Percentiles rank a stretch among this genome's conserved stretches.
Conservation (phyloP, 2,797 vertebrate species). For the Trematomus bernacchii region DNA sequence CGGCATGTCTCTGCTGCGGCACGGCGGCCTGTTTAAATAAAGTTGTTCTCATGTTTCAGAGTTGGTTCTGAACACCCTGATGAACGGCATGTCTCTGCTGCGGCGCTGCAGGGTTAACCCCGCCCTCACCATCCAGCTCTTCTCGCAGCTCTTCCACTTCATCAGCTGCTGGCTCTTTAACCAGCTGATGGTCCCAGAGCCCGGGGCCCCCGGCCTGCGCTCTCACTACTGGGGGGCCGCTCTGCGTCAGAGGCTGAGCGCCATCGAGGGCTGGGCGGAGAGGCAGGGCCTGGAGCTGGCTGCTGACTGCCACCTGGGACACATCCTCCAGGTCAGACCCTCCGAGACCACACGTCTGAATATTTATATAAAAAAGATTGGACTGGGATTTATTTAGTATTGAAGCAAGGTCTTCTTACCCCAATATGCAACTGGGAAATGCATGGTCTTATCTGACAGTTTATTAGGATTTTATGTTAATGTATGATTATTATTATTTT, state of each 20-base stretch:
- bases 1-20: too few relatives aligned
- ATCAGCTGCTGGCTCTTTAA: conserved; percentile 97
- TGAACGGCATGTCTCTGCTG: conserved; percentile 92
- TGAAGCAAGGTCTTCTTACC: too few relatives aligned
- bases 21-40: too few relatives aligned
- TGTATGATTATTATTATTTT: too few relatives aligned
- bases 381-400: background rate
- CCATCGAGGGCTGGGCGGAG: conserved; percentile 96
- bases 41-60: conserved; percentile 74
- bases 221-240: conserved; percentile 96
- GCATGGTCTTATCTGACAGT: too few relatives aligned
- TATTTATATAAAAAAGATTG: background rate
- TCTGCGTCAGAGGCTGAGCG: conserved; percentile 89
- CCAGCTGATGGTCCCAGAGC: conserved; percentile 86
- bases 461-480: too few relatives aligned
- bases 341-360: background rate
- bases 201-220: conserved; percentile 85
- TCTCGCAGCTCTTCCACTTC: conserved; percentile 97
- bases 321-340: conserved; percentile 89
- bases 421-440: too few relatives aligned
- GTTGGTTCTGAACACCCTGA: conserved; percentile 92
- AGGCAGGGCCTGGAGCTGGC: conserved; percentile 96
- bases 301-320: conserved; percentile 94
- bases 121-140: conserved; percentile 95
- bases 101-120: conserved; percentile 93